Conservation (phyloP, 2,888 invertebrate genomes). For the Lottia gigantea region DNA sequence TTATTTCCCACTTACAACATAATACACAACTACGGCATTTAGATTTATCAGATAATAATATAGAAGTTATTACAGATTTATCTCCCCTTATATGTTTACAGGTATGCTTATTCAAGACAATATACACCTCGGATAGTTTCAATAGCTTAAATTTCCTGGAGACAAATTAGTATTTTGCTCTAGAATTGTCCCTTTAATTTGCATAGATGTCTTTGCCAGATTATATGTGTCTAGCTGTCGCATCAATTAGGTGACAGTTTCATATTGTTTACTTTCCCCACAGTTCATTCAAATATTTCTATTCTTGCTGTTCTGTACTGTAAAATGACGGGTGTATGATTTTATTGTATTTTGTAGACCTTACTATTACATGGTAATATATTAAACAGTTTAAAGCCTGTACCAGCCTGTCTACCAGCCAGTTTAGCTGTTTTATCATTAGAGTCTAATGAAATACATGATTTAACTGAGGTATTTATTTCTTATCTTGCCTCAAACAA, state of each 20-base stretch:
- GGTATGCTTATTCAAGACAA: no score
- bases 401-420: constrained; percentile 83
- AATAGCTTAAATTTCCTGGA: no score
- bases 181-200: no score
- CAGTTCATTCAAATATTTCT: no score
- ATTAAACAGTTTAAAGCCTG: constrained; percentile 82
- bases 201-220: no score
- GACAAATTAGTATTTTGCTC: no score
- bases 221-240: no score
- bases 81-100: constrained; percentile 84
- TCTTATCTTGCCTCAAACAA: background rate
- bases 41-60: constrained; percentile 90
- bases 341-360: constrained; percentile 73
- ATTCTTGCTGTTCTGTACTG: no score
- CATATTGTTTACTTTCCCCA: no score
- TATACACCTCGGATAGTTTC: no score
- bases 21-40: constrained; percentile 84
- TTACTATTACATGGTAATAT: constrained; percentile 87
- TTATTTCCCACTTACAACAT: constrained; percentile 88
- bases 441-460: constrained; percentile 84
- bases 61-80: constrained; percentile 85
- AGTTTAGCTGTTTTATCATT: constrained; percentile 80
- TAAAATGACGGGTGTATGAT: no score
- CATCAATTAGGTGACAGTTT: no score
- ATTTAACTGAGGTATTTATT: constrained; percentile 76